Base-by-base conservation (phyloP, 1,140 invertebrate species). In the Conus ventricosus region DNA sequence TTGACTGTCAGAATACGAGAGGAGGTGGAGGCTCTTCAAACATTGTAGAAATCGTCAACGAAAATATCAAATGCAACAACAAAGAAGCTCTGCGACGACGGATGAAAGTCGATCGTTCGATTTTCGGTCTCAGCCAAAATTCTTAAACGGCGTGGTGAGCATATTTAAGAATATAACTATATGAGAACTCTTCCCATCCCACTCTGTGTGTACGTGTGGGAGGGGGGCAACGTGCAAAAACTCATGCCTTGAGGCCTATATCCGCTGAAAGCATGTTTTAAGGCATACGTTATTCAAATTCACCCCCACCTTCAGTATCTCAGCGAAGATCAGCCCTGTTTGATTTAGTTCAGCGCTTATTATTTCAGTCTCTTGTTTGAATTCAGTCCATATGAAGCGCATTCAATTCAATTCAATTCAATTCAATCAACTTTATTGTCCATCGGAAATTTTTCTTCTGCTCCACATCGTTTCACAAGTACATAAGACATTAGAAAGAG, bases 21-120 rank as follows among this genome's bases (percentile, higher is more conserved):
- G 55, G 60, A 83, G 87, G 81, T 57, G 78, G 78, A 60, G 87
- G 78, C 76, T 87, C 85, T 87, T 87, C 85, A 78, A 87, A 87
- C 85, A 87, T 87, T 55, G 71, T 87, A 78, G 53, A 78, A 57
- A 55, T 78, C 53, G 67, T 87, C 51, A 27, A 27, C 75, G 53
- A 78, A 87, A 17, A 27, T n/a, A 25, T 63, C 25, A 39, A 39
- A 39, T 39, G 39, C 39, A 39, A 6, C 54, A 55, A 11, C 11
- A 54, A 71, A 54, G 20, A n/a, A 54, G 51, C 10, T 57, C 71
- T 13, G 75, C 71, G 39, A 76, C 25, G n/a, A 75, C n/a, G 51
- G 51, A 78, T 25, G 71, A 10, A 67, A 85, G 57, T 10, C 20
- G 60, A 67, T n/a, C 71, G 75, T 78, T 78, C 71, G 75, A 57